These are phyloP conservation scores for Dendrolimus houi DNA, from an alignment of 2,888 invertebrate genomes.

Conservation along the genomic window DNA sequence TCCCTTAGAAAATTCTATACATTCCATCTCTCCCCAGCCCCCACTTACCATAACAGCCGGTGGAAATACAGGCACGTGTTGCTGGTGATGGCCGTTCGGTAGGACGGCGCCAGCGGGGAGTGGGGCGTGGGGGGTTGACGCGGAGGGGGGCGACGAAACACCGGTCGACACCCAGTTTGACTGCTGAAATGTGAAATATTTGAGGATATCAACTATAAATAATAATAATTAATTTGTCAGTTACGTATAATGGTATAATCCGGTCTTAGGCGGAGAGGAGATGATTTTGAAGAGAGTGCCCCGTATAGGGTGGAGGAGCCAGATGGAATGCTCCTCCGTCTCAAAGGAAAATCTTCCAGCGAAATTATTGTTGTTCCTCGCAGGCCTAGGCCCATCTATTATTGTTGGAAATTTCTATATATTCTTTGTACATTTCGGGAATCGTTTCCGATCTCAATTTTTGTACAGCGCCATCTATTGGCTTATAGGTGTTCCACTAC, in stretches of 20 bases:
- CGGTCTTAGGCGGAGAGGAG: constrained; percentile 19
- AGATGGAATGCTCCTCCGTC: too few species aligned
- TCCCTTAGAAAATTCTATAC: not conserved
- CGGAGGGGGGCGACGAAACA: constrained; percentile 72
- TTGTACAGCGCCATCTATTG: too few species aligned
- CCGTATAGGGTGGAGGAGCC: too few species aligned
- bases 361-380: too few species aligned
- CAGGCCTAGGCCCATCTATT: too few species aligned
- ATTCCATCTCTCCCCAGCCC: not conserved
- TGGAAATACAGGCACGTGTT: constrained; percentile 63
- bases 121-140: constrained; percentile 53
- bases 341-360: too few species aligned
- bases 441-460: too few species aligned
- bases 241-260: too few species aligned
- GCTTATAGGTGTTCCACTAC: too few species aligned
- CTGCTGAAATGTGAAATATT: constrained; percentile 39
- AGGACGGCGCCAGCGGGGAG: constrained; percentile 40
- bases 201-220: not conserved
- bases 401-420: too few species aligned
- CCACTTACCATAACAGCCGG: constrained; percentile 72
- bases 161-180: constrained; percentile 73
- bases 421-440: too few species aligned
- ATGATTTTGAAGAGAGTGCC: not conserved
- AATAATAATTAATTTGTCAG: too few species aligned
- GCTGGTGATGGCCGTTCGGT: constrained; percentile 63